Percentiles rank a stretch among this genome's conserved stretches.
Conservation (phyloP, 37 sponge, comb jelly and placozoan genomes). For the Beroe ovata region DNA sequence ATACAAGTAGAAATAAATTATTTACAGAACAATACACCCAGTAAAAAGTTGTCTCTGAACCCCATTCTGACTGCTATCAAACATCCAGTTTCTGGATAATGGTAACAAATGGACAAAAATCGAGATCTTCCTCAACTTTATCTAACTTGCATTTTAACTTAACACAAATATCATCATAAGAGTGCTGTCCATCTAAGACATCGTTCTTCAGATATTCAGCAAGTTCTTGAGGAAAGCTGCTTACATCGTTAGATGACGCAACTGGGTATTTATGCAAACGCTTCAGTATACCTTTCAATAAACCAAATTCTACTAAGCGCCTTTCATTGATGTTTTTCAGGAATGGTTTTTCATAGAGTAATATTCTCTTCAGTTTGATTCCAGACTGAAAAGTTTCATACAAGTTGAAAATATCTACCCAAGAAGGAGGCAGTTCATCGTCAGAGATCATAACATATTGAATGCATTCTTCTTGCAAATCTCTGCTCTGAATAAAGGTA, state of each 20-base stretch:
- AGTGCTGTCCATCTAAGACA: slow-evolving; percentile 53
- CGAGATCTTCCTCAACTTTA: slow-evolving; percentile 53
- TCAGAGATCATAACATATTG: slow-evolving; percentile 16
- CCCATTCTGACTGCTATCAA: no score
- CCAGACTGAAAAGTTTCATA: slow-evolving; percentile 62
- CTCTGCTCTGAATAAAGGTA: not conserved
- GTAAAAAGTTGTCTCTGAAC: no score
- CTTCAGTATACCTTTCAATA: slow-evolving; percentile 33
- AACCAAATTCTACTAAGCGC: slow-evolving; percentile 52
- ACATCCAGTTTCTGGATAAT: slow-evolving; percentile 63
- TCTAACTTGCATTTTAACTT: slow-evolving; percentile 46
- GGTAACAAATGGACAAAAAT: not conserved
- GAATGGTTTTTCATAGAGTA: slow-evolving; percentile 50
- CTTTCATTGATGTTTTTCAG: slow-evolving; percentile 47
- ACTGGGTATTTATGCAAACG: slow-evolving; percentile 50
- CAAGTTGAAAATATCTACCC: slow-evolving; percentile 43
- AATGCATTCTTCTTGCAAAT: slow-evolving; percentile 45
- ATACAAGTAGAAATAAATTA: no score
- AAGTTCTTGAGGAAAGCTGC: not conserved
- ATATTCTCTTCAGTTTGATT: slow-evolving; percentile 26
- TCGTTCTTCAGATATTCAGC: not conserved
- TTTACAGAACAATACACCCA: no score
- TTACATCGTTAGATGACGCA: not conserved
- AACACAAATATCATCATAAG: slow-evolving; percentile 65
- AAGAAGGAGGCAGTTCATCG: not conserved